Percentiles rank a stretch among this genome's conserved stretches.
Conservation (phyloP, 2,888 invertebrate genomes). For the Julus scanicus region DNA sequence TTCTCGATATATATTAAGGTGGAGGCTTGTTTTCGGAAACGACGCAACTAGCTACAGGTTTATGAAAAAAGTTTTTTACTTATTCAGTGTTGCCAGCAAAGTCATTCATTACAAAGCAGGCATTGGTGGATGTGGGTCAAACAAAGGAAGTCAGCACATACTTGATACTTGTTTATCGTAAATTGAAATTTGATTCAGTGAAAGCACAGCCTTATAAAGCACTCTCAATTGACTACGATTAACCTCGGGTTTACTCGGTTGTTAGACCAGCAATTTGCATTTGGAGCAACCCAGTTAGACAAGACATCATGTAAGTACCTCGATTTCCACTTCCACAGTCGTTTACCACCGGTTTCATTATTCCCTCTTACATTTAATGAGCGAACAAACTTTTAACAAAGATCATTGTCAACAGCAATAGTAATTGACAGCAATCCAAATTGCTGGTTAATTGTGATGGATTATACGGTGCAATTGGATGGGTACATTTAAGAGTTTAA, state of each 20-base stretch:
- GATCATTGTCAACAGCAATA: too few species aligned
- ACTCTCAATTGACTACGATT: not conserved
- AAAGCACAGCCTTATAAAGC: not conserved
- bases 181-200: not conserved
- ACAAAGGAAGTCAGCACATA: not conserved
- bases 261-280: not conserved
- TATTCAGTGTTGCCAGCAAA: not conserved
- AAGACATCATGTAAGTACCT: not conserved
- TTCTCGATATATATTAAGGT: not conserved
- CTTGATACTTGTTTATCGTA: not conserved
- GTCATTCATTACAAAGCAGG: not conserved
- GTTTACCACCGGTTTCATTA: not conserved
- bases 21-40: conserved; percentile 39
- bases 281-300: not conserved
- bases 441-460: not conserved
- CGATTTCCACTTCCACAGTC: not conserved
- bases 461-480: not conserved
- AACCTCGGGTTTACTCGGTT: not conserved
- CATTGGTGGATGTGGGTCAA: not conserved
- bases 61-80: not conserved
- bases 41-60: not conserved
- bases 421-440: not conserved
- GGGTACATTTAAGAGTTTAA: not conserved
- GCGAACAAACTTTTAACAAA: not conserved
- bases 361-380: not conserved